phyloP scores from a whole-genome alignment of 2,888 invertebrate genomes.

The Acanthosepion esculentum region DNA sequence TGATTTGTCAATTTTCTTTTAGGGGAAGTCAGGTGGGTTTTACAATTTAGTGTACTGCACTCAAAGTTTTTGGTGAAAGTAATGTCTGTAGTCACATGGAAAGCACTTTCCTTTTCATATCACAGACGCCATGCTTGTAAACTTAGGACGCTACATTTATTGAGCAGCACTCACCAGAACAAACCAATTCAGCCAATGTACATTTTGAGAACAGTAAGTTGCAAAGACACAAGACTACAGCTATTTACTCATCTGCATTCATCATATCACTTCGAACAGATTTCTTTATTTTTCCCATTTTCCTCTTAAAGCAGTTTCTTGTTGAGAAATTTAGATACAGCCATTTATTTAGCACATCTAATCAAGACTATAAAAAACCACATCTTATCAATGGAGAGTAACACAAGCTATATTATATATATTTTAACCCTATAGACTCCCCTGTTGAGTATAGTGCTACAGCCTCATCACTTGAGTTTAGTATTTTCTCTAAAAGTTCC shows the following conservation, averaged over 20 bases:
- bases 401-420: too few species aligned
- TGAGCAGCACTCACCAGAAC: neutral
- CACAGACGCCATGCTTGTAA: neutral
- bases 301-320: too few species aligned
- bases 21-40: neutral
- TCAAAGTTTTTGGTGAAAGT: neutral
- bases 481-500: too few species aligned
- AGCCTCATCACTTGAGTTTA: too few species aligned
- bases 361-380: too few species aligned
- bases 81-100: neutral
- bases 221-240: neutral
- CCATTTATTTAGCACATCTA: too few species aligned
- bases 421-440: too few species aligned
- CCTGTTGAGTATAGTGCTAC: too few species aligned
- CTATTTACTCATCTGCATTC: neutral
- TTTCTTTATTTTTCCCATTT: neutral
- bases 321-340: too few species aligned
- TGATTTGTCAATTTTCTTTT: neutral
- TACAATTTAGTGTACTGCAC: neutral
- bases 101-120: neutral
- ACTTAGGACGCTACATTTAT: neutral
- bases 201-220: neutral
- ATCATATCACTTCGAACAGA: neutral
- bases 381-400: too few species aligned
- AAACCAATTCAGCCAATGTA: neutral